phyloP scores from a whole-genome alignment of 1,140 invertebrate genomes.

The Cherax quadricarinatus region DNA sequence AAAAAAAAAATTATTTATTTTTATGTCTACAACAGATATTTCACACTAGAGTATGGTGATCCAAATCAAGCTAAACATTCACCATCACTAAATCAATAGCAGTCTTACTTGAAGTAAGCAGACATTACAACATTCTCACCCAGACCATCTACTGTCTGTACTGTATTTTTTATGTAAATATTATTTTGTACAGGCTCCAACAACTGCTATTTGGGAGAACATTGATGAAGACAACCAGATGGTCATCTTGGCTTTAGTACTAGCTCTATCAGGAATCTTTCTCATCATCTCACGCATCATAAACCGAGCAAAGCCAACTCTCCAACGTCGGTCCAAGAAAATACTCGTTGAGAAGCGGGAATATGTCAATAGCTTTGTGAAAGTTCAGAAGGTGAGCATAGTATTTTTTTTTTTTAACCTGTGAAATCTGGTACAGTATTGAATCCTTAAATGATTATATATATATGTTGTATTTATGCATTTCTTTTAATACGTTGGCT shows the following conservation, averaged over 20 bases:
- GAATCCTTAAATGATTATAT: too few species aligned
- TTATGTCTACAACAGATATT: too few species aligned
- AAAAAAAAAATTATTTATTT: too few species aligned
- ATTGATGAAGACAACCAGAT: slow-evolving; percentile 76
- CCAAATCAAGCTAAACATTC: too few species aligned
- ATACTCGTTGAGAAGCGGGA: slow-evolving; percentile 77
- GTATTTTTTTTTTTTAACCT: not conserved
- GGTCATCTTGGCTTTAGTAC: slow-evolving; percentile 75
- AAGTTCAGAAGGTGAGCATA: slow-evolving; percentile 78
- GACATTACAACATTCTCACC: too few species aligned
- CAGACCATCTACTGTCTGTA: not conserved
- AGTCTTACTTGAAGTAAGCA: too few species aligned
- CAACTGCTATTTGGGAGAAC: slow-evolving; percentile 75
- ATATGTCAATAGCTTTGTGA: slow-evolving; percentile 78
- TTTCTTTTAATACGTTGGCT: too few species aligned
- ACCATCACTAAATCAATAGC: too few species aligned
- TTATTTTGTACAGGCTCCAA: slow-evolving; percentile 61
- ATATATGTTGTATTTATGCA: too few species aligned
- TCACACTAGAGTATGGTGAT: too few species aligned
- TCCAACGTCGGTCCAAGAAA: slow-evolving; percentile 78
- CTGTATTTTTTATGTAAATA: not conserved
- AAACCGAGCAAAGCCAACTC: slow-evolving; percentile 77
- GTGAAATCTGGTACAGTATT: not conserved
- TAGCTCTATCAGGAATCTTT: slow-evolving; percentile 76
- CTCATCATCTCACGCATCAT: slow-evolving; percentile 77